These are phyloP conservation scores for Grantiella picta DNA, from an alignment of 2,113 vertebrate species.

Conservation along the genomic window DNA sequence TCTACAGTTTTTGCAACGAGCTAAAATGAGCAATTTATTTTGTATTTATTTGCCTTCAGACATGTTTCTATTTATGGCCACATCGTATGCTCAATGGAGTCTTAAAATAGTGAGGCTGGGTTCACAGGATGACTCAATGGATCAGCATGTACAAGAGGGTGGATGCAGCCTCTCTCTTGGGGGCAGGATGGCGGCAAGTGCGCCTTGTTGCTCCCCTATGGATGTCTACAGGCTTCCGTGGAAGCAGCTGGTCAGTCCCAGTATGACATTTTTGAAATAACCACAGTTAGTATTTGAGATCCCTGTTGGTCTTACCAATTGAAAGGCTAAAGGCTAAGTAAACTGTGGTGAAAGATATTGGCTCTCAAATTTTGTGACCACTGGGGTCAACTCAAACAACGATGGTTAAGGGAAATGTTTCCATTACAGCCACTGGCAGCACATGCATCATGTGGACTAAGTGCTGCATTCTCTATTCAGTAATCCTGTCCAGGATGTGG, in stretches of 20 bases:
- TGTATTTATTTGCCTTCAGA: slow-evolving; percentile 61
- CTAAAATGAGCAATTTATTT: slow-evolving; percentile 58
- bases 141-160: background rate
- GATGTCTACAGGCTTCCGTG: background rate
- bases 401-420: background rate
- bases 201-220: fast-evolving
- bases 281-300: background rate
- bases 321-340: background rate
- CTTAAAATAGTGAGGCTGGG: slow-evolving; percentile 33
- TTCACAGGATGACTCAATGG: slow-evolving; percentile 23
- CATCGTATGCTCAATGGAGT: background rate
- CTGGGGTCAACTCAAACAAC: background rate
- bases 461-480: fast-evolving
- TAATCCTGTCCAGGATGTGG: fast-evolving
- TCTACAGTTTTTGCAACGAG: slow-evolving; percentile 2
- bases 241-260: background rate
- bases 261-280: background rate
- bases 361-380: background rate
- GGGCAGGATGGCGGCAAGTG: background rate
- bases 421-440: background rate
- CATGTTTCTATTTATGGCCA: slow-evolving; percentile 58
- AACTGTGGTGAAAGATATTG: background rate
- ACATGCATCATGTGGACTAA: fast-evolving
- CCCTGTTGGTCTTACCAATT: background rate
- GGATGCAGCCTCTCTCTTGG: background rate